Percentiles rank a stretch among this genome's conserved stretches.
Evolutionary conservation across 2,113 vertebrate species (phyloP).

Genomic region (Colossoma macropomum): DNA sequence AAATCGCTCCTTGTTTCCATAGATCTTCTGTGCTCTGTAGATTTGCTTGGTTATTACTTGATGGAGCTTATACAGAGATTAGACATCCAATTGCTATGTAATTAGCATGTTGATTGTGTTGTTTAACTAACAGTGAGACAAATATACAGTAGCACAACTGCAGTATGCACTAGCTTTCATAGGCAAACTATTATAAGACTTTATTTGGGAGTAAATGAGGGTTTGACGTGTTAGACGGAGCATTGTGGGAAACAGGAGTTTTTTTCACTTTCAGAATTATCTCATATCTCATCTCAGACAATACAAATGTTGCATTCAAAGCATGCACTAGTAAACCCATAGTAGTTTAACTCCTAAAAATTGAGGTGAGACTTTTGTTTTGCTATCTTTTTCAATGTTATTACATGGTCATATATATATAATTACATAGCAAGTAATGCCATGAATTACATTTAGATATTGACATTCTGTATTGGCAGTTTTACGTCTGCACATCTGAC

Average conservation of each 20-base stretch:
- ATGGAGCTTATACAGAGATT: neutral
- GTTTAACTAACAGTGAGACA: neutral
- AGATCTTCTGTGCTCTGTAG: slow-evolving; percentile 14
- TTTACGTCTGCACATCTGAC: too few species aligned
- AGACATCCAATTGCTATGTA: neutral
- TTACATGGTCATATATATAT: too few species aligned
- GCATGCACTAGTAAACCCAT: too few species aligned
- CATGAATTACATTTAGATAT: too few species aligned
- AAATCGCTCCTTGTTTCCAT: slow-evolving; percentile 16
- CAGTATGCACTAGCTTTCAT: neutral
- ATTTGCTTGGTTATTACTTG: slow-evolving; percentile 22
- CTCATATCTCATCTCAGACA: neutral
- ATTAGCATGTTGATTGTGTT: neutral
- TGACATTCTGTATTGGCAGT: too few species aligned
- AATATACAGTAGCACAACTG: neutral
- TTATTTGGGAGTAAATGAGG: neutral
- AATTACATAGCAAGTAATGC: too few species aligned
- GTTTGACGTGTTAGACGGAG: neutral
- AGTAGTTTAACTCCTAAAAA: too few species aligned
- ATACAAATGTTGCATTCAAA: neutral
- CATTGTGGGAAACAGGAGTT: neutral
- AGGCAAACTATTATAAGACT: neutral
- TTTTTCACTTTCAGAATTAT: slow-evolving; percentile 15
- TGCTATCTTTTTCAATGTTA: too few species aligned
- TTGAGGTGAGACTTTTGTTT: too few species aligned